Conservation (phyloP, 2,113 vertebrate genomes). For the Rallus limicola region DNA sequence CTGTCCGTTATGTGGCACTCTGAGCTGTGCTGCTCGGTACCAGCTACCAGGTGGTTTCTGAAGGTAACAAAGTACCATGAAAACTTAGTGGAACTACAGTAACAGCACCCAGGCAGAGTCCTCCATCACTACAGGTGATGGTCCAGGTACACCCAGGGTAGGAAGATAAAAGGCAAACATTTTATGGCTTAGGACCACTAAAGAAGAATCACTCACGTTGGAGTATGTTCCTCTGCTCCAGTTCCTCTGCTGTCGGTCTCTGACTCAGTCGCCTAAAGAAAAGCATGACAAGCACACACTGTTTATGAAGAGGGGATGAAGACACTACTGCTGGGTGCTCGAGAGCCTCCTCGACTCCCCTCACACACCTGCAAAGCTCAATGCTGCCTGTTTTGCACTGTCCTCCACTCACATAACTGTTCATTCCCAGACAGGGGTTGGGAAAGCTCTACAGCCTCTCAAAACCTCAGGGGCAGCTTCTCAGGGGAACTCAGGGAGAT, state of each 20-base stretch:
- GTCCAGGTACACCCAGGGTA: background rate
- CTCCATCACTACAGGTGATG: background rate
- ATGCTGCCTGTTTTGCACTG: background rate
- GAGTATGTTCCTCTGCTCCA: conserved; percentile 97
- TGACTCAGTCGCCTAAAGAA: conserved; percentile 90
- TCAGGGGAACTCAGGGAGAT: background rate
- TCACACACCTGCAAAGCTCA: background rate
- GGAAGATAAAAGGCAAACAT: background rate
- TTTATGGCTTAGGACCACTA: background rate
- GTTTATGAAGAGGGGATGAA: background rate
- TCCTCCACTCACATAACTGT: background rate
- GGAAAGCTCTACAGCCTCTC: background rate
- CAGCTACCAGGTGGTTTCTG: background rate
- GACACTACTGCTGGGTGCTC: background rate
- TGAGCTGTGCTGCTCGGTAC: background rate
- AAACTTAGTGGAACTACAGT: background rate
- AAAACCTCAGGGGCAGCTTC: background rate
- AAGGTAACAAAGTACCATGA: background rate
- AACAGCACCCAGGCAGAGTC: background rate
- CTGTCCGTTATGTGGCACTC: background rate
- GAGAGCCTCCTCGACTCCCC: background rate
- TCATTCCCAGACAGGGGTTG: background rate
- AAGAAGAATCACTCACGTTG: conserved; percentile 83
- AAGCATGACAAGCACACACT: background rate
- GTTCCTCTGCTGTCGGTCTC: conserved; percentile 93